phyloP scores from a whole-genome alignment of 2,113 vertebrate genomes.

The Albula goreensis region DNA sequence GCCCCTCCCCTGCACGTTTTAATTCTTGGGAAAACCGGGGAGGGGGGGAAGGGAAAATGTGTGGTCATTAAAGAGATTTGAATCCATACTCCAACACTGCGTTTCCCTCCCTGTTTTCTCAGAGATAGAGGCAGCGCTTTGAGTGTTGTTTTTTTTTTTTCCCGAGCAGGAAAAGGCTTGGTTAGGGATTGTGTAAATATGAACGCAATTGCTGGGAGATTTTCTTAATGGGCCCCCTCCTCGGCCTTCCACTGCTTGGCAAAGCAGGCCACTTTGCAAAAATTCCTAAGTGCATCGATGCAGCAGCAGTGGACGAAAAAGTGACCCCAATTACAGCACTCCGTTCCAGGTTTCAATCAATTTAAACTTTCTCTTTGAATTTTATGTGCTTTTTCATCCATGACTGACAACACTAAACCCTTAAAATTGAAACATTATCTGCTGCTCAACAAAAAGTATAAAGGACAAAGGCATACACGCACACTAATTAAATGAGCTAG shows the following conservation, averaged over 20 bases:
- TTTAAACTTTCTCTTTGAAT: background rate
- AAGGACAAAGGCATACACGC: background rate
- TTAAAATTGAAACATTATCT: background rate
- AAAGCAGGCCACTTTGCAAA: conserved; percentile 25
- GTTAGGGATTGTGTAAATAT: conserved; percentile 39
- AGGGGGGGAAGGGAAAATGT: conserved; percentile 1
- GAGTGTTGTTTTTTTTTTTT: conserved; percentile 16
- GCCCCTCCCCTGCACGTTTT: conserved; percentile 27
- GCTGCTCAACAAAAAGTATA: background rate
- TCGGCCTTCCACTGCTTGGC: conserved; percentile 6
- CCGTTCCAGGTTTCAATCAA: background rate
- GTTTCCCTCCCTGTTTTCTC: conserved; percentile 29
- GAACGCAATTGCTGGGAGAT: conserved; percentile 38
- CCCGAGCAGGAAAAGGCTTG: conserved; percentile 41
- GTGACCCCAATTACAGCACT: conserved; percentile 18
- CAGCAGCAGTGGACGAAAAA: background rate
- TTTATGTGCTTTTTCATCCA: background rate
- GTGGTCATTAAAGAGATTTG: conserved; percentile 41
- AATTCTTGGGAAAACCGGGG: conserved; percentile 43
- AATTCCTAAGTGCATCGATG: conserved; percentile 8
- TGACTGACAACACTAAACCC: background rate
- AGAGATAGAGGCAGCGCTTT: background rate
- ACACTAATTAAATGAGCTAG: background rate
- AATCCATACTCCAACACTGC: conserved; percentile 31
- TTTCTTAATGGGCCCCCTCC: conserved; percentile 40